These are phyloP conservation scores for Actenoides hombroni DNA, from an alignment of 2,113 vertebrate species.

Conservation along the genomic window DNA sequence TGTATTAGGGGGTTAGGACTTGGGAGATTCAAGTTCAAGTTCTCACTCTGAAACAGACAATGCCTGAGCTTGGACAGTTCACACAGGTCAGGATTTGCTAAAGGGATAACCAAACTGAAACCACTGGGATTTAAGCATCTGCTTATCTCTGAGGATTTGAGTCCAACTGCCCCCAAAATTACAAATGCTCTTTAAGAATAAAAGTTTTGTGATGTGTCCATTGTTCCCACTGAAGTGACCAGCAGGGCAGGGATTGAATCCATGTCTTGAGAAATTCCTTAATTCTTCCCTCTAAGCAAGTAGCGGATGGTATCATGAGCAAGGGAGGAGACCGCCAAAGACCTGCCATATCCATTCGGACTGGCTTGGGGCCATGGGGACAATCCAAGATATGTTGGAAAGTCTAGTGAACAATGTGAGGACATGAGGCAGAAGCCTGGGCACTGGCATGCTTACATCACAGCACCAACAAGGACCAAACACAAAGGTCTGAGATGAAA, in stretches of 20 bases:
- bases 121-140: neutral
- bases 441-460: neutral
- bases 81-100: neutral
- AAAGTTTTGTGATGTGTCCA: neutral
- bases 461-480: neutral
- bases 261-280: neutral
- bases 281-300: neutral
- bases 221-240: neutral
- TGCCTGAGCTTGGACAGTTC: neutral
- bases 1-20: fast-evolving
- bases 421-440: neutral
- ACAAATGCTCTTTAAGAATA: neutral
- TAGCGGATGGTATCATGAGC: neutral
- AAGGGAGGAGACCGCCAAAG: neutral
- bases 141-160: neutral
- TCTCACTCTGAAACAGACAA: neutral
- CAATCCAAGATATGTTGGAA: fast-evolving
- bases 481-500: neutral
- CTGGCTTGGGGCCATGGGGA: fast-evolving
- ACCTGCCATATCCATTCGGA: neutral
- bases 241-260: neutral
- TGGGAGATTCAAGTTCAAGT: neutral
- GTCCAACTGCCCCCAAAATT: neutral
- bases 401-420: neutral
- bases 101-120: neutral